phyloP scores from a whole-genome alignment of 2,797 vertebrate species.

The Sitta carolinensis region DNA sequence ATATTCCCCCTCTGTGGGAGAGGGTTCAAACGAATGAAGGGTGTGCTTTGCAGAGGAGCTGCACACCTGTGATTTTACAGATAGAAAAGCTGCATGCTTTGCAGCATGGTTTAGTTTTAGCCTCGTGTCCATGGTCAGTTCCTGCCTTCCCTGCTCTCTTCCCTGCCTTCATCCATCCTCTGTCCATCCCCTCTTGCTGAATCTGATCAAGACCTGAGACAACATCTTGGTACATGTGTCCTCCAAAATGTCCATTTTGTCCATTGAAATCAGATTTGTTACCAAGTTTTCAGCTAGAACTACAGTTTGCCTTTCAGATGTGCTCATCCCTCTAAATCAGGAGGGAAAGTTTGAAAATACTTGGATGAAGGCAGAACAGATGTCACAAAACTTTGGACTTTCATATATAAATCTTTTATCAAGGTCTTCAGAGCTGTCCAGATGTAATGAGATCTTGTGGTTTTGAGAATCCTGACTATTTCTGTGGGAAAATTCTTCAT shows the following conservation, averaged over 20 bases:
- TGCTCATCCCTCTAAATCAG: neutral
- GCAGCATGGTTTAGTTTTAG: neutral
- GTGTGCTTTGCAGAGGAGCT: neutral
- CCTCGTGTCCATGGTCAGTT: neutral
- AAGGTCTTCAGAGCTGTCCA: neutral
- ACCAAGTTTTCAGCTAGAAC: neutral
- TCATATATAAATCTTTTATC: neutral
- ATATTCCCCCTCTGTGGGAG: neutral
- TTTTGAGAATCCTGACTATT: neutral
- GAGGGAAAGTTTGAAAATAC: neutral
- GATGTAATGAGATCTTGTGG: neutral
- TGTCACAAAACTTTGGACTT: neutral
- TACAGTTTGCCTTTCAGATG: neutral
- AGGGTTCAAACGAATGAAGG: neutral
- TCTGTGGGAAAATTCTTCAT: neutral
- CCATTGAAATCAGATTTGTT: neutral
- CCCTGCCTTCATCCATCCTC: neutral
- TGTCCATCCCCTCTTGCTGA: neutral
- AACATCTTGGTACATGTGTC: neutral
- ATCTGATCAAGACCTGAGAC: neutral
- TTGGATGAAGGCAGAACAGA: neutral
- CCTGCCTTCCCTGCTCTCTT: neutral
- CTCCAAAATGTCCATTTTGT: neutral
- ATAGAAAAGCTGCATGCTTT: neutral
- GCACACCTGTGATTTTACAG: neutral